These are phyloP conservation scores for Podocnemis expansa DNA, from an alignment of 2,113 vertebrate genomes.

Conservation along the genomic window DNA sequence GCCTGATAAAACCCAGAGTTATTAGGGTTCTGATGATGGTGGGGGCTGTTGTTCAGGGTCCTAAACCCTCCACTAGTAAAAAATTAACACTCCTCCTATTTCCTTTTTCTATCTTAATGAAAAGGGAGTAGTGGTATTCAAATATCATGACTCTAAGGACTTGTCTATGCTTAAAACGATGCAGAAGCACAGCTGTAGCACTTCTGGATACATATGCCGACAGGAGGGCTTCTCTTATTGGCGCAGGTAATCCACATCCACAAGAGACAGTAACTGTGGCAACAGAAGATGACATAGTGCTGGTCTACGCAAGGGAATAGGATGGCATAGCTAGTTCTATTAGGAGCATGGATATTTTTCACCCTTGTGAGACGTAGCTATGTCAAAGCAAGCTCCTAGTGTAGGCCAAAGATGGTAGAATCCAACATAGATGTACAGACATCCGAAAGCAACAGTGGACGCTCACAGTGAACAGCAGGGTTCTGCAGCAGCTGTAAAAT, in stretches of 20 bases:
- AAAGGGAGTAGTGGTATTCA: background rate
- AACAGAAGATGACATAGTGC: background rate
- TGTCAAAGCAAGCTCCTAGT: background rate
- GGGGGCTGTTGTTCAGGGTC: accelerated
- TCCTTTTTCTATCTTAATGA: background rate
- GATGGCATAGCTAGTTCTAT: background rate
- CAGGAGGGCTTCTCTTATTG: background rate
- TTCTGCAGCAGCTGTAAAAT: background rate
- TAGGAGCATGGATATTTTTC: background rate
- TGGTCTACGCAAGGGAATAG: background rate
- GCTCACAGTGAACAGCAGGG: accelerated
- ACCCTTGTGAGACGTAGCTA: background rate
- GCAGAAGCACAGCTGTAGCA: background rate
- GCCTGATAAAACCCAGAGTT: background rate
- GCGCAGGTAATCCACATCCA: background rate
- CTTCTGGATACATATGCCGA: background rate
- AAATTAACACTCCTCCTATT: background rate
- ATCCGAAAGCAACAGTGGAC: background rate
- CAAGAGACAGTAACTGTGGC: background rate
- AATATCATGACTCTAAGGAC: background rate
- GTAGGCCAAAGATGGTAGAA: background rate
- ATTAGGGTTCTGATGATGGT: background rate
- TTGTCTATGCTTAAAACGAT: too few species aligned
- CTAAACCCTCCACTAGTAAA: background rate
- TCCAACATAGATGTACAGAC: background rate